These are phyloP conservation scores for Chlorodrepanis virens DNA, from an alignment of 2,113 vertebrate species.

Conservation along the genomic window DNA sequence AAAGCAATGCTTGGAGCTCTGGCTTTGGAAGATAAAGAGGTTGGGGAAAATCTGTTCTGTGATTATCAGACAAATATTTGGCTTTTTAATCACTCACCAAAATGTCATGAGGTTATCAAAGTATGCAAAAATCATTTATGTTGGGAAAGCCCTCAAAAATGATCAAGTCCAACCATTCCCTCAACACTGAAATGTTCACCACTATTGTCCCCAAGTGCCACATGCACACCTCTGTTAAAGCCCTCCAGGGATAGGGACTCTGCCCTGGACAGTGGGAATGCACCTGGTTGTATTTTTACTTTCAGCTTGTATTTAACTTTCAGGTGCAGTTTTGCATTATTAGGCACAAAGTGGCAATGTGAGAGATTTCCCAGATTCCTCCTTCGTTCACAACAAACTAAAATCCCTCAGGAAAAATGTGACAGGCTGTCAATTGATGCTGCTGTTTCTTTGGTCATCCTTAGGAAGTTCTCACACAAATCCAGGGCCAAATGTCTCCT, in stretches of 20 bases:
- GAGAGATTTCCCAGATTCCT: background rate
- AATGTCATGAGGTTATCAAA: background rate
- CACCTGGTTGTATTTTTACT: background rate
- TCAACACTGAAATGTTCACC: background rate
- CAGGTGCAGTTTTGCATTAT: background rate
- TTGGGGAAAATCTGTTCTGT: background rate
- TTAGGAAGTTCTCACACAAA: background rate
- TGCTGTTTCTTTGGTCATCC: background rate
- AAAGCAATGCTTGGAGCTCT: background rate
- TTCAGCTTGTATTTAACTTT: background rate
- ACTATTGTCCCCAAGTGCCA: background rate
- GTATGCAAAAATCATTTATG: background rate
- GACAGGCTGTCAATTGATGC: accelerated
- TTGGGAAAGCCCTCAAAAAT: background rate
- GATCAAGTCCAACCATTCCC: background rate
- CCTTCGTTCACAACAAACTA: background rate
- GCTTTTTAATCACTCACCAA: background rate
- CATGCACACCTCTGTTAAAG: background rate
- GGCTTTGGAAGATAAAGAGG: background rate
- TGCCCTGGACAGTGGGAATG: background rate
- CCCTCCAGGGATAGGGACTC: background rate
- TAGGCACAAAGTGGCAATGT: background rate
- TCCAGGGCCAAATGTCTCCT: background rate
- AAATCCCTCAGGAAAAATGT: background rate
- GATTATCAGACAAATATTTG: background rate